Base-by-base conservation (phyloP, 2,797 vertebrate genomes). In the Gephyroberyx darwinii region DNA sequence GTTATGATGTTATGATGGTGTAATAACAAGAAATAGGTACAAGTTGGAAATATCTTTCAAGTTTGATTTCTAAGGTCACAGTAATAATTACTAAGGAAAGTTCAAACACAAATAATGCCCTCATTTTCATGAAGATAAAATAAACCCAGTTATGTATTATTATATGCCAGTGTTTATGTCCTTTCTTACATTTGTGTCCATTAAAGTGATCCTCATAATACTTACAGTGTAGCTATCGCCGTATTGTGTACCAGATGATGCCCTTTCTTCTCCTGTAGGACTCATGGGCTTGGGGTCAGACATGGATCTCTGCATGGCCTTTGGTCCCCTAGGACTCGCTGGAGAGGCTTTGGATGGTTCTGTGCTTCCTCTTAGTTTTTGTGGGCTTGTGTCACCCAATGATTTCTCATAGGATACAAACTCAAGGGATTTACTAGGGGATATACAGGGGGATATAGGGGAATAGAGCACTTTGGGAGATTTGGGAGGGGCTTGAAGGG, bases 391-490 rank as follows among this genome's bases (percentile, higher is more conserved):
- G 65, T 98, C 96, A 79, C 94, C 93, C 70, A 96, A 85, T 55
- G 96, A 92, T 89, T 99, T 99, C 63, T 99, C 98, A 93, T 99
- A 99, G 54, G 93, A 93, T 57, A 94, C 92, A 92, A 94, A 95
- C 81, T 99, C 97, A 88, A 98, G 94, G 77, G 95, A 97, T 93
- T 97, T 97, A 87, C 96, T 97, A 56, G 98, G 96, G 75, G 97
- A 98, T 89, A 98, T 91, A 72, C 93, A 93, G 16, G 98, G 98
- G 67, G 97, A 99, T 92, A 99, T 94, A 56, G 98, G 98, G 61
- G 98, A 99, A 87, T 98, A 98, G 37, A 99, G 95, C 72, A 99
- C 98, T 92, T 98, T 98, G 63, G 97, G 97, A 75, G 97, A 99
- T 93, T 99, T 99, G 43, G 95, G 96, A 78, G 95, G 96, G 79